Evolutionary conservation across 2,888 invertebrate genomes (phyloP), one percentile per base, ranked within the genome.

Genomic region (Campopleginae sp.): DNA sequence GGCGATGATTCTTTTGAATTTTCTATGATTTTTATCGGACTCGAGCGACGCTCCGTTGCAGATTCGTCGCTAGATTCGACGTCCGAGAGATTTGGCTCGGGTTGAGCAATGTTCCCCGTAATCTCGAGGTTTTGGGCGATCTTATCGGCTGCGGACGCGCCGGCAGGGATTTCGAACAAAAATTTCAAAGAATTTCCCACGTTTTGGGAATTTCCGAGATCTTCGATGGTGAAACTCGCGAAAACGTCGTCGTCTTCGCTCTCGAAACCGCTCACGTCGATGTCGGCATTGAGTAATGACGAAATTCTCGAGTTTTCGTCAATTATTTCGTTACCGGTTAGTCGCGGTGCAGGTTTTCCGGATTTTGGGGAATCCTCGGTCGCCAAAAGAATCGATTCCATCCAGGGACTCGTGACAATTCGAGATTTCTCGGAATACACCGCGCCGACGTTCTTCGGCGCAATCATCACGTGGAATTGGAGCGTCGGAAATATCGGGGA

Each of bases 351-450:
- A 14, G 27, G 27, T 58, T 58, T 14, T 1, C 5, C 14, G 14
- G 27, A 12, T 58, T 14, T 27, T 14, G 27, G 14, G 14, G 27
- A 10, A 63, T 63, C 5, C 5, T 23, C n/a, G 23, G 6, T n/a
- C 1, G 42, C 10, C 6, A 17, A 42, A 31, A 27, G 38, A 1
- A 80, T 17, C 5, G 77, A 38, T 51, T 80, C 63, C 74, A 86
- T 58, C 68, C 46, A 76, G 6, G 82, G 68, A 44, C 80, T 91
- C 58, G 85, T 88, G 31, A 91, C 87, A 48, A 93, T 80, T 38
- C 89, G 89, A 12, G 88, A 89, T 70, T 90, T 90, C 17, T 90
- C 89, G 2, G 91, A 90, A 82, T 94, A 94, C 74, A 93, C 90
- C 17, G 90, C 92, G 46, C 93, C 77, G 31, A 94, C 86, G 87